Percentiles rank a stretch among this genome's conserved stretches.
Conservation (phyloP, 2,888 invertebrate species). For the Cacoxenus indagator region DNA sequence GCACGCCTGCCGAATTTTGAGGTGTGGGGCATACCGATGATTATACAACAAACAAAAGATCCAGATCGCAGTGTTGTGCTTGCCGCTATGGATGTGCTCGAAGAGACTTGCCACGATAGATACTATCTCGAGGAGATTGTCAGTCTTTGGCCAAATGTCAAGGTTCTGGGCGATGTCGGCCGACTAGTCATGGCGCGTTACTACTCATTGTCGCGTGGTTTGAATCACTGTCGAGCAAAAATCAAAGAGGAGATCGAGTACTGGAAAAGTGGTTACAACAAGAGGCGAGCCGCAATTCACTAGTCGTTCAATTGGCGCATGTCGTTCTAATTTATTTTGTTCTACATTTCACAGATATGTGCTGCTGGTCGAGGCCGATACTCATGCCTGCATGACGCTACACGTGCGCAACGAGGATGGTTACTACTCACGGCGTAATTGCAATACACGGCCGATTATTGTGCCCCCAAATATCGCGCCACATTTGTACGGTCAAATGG, state of each 20-base stretch:
- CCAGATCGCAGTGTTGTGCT: slow-evolving; percentile 83
- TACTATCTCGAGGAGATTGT: slow-evolving; percentile 83
- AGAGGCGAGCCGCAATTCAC: slow-evolving; percentile 72
- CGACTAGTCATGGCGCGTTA: slow-evolving; percentile 82
- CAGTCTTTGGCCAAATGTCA: slow-evolving; percentile 78
- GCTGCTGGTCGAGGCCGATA: slow-evolving; percentile 87
- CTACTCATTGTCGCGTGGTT: slow-evolving; percentile 81
- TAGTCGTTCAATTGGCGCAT: background rate
- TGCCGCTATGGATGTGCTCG: slow-evolving; percentile 85
- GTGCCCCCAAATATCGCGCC: slow-evolving; percentile 73
- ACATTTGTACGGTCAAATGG: slow-evolving; percentile 89
- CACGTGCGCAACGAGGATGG: slow-evolving; percentile 86
- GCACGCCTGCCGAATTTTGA: slow-evolving; percentile 80
- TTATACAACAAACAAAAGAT: slow-evolving; percentile 89
- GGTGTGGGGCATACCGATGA: slow-evolving; percentile 88
- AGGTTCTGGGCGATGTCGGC: slow-evolving; percentile 83
- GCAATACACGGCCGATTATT: slow-evolving; percentile 74
- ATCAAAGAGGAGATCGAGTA: slow-evolving; percentile 82
- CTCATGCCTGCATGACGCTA: slow-evolving; percentile 88
- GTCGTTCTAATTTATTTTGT: no score
- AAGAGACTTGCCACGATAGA: slow-evolving; percentile 94
- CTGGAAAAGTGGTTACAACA: slow-evolving; percentile 83
- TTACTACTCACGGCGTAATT: slow-evolving; percentile 78
- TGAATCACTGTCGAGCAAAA: slow-evolving; percentile 76
- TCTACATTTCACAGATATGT: slow-evolving; percentile 81